Evolutionary conservation across 2,797 vertebrate genomes (phyloP), one percentile per base, ranked within the genome.

Genomic region (Argyrosomus regius): DNA sequence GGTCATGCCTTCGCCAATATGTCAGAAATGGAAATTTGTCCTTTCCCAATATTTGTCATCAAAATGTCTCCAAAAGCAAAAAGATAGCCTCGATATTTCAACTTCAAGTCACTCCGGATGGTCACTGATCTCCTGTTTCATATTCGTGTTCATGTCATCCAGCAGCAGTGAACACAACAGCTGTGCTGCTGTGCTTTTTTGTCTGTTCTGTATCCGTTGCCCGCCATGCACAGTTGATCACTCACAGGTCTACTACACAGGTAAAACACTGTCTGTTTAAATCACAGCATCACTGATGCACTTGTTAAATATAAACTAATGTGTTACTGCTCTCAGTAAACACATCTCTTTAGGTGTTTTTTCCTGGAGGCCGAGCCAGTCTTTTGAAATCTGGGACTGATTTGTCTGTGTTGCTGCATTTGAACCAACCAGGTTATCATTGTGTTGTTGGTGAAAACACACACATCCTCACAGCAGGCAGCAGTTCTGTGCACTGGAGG

Each of bases 91-190:
- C 8, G 7, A 18, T 8, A 35, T 26, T 69, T 26, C 28, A 0
- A 12, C 22, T 49, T 13, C 5, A 16, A 57, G 48, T 56, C 7
- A 17, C 22, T 28, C 10, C 43, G 54, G 17, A 22, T 43, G 45
- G 14, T 71, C 68, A 64, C 18, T 45, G 45, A 52, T 14, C 22
- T 62, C 50, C 59, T 17, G 31, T 41, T 57, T 72, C 16, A 1
- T 41, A 31, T 48, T 18, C 1, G 5, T 76, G 22, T 20, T 52
- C 65, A 57, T 57, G 53, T 64, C 41, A 41, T 45, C 8, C 11
- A 18, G 26, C 9, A 45, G 17, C 28, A 3, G 41, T 17, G 20
- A 77, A 56, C 59, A 70, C 50, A 69, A 53, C 56, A 72, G 74
- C 68, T 70, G 54, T 22, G 43, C 10, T 35, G 2, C 43, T 59